phyloP scores from a whole-genome alignment of 2,888 invertebrate species.

The Calameuta idolon region DNA sequence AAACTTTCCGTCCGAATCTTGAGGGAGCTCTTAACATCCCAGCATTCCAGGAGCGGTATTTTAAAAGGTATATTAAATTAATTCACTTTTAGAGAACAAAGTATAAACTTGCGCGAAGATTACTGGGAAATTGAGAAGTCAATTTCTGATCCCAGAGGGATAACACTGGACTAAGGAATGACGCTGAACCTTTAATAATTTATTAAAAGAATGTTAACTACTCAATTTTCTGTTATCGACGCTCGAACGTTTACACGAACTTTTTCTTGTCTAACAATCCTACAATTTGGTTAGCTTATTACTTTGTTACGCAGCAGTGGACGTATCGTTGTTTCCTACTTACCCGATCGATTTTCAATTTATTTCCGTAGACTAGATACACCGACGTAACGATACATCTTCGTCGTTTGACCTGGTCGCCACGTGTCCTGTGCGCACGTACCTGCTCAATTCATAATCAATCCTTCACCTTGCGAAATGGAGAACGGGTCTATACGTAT shows the following conservation, averaged over 20 bases:
- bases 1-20: slow-evolving; percentile 30
- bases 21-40: slow-evolving; percentile 19
- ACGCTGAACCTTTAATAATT: background rate
- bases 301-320: background rate
- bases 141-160: background rate
- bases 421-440: background rate
- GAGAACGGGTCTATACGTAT: background rate
- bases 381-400: background rate
- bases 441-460: background rate
- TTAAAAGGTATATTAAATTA: background rate
- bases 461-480: background rate
- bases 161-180: background rate
- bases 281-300: background rate
- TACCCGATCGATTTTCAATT: background rate
- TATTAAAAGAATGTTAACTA: background rate
- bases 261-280: background rate
- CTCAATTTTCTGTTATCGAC: background rate
- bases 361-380: background rate
- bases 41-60: background rate
- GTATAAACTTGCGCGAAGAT: background rate
- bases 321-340: background rate
- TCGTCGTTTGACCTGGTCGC: background rate
- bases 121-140: background rate
- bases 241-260: background rate
- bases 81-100: background rate